These are phyloP conservation scores for Bubalus kerabau DNA, from an alignment of 2,113 vertebrate species.

Conservation along the genomic window DNA sequence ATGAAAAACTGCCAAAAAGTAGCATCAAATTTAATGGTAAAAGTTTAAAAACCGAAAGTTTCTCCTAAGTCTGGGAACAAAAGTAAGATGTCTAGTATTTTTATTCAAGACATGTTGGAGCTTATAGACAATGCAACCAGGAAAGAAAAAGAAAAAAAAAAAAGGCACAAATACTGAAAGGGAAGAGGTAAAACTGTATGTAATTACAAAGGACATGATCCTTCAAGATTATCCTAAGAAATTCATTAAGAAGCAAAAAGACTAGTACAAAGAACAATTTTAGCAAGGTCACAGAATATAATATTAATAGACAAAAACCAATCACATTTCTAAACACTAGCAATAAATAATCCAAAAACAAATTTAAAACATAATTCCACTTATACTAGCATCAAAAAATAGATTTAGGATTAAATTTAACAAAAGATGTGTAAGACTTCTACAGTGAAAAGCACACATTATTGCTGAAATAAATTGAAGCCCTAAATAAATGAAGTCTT, in stretches of 20 bases:
- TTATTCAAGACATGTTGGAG: neutral
- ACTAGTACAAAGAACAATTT: neutral
- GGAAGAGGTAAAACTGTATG: neutral
- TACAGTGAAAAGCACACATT: neutral
- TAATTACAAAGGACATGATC: neutral
- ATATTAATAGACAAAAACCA: neutral
- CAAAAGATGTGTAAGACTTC: neutral
- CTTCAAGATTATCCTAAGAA: neutral
- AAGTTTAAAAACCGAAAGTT: neutral
- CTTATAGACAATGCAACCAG: neutral
- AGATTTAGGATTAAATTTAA: neutral
- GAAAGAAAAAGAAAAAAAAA: neutral
- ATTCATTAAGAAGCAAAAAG: neutral
- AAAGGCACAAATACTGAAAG: no score
- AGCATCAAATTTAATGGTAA: neutral
- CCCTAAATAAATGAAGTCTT: neutral
- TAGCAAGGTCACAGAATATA: neutral
- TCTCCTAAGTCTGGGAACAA: neutral
- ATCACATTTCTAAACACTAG: neutral
- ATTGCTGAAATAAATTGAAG: neutral
- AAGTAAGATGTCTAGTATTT: neutral
- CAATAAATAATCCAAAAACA: neutral
- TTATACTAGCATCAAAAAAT: neutral
- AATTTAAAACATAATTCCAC: neutral
- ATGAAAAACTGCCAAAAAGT: neutral